A percentile compares a stretch with the other conserved stretches of the same genome.
Evolutionary conservation across 1,140 invertebrate species (phyloP).

Genomic region (Rhagoletis zephyria): DNA sequence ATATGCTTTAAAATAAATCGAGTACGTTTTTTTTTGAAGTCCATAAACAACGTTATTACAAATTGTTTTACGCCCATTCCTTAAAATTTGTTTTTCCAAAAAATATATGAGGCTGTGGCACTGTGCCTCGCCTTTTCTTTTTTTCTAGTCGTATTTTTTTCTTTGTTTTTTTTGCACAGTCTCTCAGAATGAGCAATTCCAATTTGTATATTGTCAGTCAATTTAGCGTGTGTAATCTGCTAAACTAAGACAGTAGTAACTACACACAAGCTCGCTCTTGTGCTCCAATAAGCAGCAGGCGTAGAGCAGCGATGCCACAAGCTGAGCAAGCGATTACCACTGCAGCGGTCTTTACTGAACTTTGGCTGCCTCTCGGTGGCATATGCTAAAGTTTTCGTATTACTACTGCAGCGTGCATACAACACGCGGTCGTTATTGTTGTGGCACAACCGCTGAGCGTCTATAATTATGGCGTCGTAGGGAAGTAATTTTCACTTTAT

Average conservation of each 20-base stretch:
- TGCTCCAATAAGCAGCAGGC: background rate
- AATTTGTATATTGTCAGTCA: conserved; percentile 43
- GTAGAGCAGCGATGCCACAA: background rate
- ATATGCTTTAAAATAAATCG: too few species aligned
- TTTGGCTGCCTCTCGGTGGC: background rate
- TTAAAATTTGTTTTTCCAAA: too few species aligned
- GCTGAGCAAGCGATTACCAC: background rate
- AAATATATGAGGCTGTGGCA: too few species aligned
- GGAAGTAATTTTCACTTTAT: conserved; percentile 16
- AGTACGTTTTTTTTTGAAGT: too few species aligned
- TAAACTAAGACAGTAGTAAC: conserved; percentile 23
- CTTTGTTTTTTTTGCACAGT: background rate
- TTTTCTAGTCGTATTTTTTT: background rate
- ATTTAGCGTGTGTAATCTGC: conserved; percentile 29
- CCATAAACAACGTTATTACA: too few species aligned
- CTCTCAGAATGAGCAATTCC: background rate
- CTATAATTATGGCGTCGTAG: background rate
- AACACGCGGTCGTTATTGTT: background rate
- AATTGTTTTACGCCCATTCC: too few species aligned
- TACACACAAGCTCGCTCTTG: background rate
- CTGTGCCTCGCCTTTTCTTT: too few species aligned
- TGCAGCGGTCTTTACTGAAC: background rate
- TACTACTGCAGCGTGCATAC: background rate
- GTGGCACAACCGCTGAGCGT: background rate
- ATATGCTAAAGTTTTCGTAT: background rate